Evolutionary conservation across 2,797 vertebrate species (phyloP), one percentile per base, ranked within the genome.

Genomic region (Mormyrus proboscirostris): DNA sequence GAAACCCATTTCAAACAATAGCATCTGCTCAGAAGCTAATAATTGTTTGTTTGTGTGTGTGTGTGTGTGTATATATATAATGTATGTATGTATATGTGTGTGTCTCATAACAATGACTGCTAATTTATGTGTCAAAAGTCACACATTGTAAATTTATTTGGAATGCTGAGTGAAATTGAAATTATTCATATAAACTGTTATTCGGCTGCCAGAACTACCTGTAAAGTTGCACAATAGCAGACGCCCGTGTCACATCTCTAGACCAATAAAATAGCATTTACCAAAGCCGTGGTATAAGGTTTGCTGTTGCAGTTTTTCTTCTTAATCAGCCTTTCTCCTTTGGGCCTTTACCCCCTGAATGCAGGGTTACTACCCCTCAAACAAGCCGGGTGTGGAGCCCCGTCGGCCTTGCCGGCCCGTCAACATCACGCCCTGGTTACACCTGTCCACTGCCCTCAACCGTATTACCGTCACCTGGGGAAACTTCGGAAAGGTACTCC

Each of bases 361-460:
- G 2, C 92, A 99, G 99, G 98, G 99, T 88, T 99, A 99, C 93
- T 99, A 99, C 90, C 98, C 99, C 1, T 99, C 99, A 0, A 99
- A 99, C 92, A 99, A 99, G 93, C 98, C 99, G 0, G 98, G 99
- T 0, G 98, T 99, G 92, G 99, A 99, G 91, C 99, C 98, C 1
- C 98, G 98, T 90, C 95, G 98, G 89, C 99, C 99, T 16, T 99
- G 99, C 94, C 97, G 99, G 57, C 99, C 99, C 90, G 97, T 99
- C 92, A 99, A 99, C 95, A 97, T 99, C 93, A 99, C 98, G 22
- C 97, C 98, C 76, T 98, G 98, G 96, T 97, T 99, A 95, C 99
- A 99, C 94, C 95, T 99, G 92, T 99, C 98, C 29, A 98, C 95
- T 5, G 97, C 97, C 79, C 97, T 97, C 92, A 99, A 99, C 93